Percentiles rank a stretch among this genome's conserved stretches.
Conservation (phyloP, 2,113 vertebrate species). For the Chloebia gouldiae region DNA sequence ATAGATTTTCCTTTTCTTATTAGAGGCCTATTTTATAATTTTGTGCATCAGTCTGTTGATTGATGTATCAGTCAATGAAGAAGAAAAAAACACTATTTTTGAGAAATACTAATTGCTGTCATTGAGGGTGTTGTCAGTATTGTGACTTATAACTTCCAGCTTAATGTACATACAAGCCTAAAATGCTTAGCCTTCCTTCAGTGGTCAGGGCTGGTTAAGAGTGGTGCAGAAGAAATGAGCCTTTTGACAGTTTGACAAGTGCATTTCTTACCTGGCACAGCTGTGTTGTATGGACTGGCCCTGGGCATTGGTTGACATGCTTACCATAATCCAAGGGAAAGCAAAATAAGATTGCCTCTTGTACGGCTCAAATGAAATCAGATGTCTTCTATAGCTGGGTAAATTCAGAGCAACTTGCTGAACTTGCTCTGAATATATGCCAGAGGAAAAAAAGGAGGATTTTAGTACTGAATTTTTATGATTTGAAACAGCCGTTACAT, state of each 20-base stretch:
- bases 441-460: neutral
- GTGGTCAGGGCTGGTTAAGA: neutral
- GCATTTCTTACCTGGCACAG: neutral
- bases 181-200: neutral
- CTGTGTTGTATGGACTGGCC: neutral
- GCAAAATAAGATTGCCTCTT: slow-evolving; percentile 12
- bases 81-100: slow-evolving; percentile 21
- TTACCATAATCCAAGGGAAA: neutral
- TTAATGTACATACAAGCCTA: neutral
- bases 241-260: neutral
- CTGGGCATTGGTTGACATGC: slow-evolving; percentile 9
- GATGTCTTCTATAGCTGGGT: neutral
- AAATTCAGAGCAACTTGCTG: slow-evolving; percentile 16
- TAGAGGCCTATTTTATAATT: neutral
- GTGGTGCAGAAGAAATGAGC: neutral
- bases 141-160: slow-evolving; percentile 43
- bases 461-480: neutral
- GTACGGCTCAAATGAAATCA: slow-evolving; percentile 2
- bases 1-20: neutral
- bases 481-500: neutral
- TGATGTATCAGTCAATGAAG: slow-evolving; percentile 44
- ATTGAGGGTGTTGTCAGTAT: slow-evolving; percentile 17
- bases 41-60: slow-evolving; percentile 32
- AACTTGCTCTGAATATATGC: neutral
- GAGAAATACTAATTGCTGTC: slow-evolving; percentile 53